Base-by-base conservation (phyloP, 1,140 invertebrate genomes). In the Trichonephila clavipes region DNA sequence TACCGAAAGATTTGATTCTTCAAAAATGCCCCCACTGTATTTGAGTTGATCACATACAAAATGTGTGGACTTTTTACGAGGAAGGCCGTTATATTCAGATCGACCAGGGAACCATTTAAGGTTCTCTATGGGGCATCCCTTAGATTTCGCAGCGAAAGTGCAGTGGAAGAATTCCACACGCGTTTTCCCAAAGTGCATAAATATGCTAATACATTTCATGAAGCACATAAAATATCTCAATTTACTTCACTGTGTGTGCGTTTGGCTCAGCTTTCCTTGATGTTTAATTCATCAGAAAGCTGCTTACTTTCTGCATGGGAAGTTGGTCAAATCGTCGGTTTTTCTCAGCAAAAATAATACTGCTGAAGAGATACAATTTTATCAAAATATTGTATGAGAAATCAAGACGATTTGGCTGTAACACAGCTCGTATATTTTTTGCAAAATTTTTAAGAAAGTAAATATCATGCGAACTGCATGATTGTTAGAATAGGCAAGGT, bases 161-260 rank as follows among this genome's bases (percentile, higher is more conserved):
- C 28, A 40, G 77, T 8, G 18, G 28, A 0, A 28, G 4, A 82
- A 82, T 28, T 82, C 34, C 77, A 44, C 6, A 82, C 24, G 77
- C 14, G 28, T 19, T 40, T 12, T 8, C 34, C 28, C 18, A 82
- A 44, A 82, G 77, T 82, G 77, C 28, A 82, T 82, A 82, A 82
- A 82, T 82, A 82, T 82, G 77, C 77, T 82, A 82, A 82, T 82
- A 34, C 40, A 51, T 51, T 82, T 82, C 77, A 82, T 44, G 77
- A 28, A 82, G 34, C 14, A n/a, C 77, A 82, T 82, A 82, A 82
- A 82, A 51, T 82, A 82, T 44, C 28, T 44, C 77, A 82, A 82
- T 82, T 82, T 44, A 82, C 77, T 19, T 40, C 40, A 18, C 77
- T 40, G 19, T 5, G 28, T 5, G 8, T 1, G 21, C 19, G 16